These are phyloP conservation scores for Pangasius djambal DNA, from an alignment of 2,797 vertebrate species.

Conservation along the genomic window DNA sequence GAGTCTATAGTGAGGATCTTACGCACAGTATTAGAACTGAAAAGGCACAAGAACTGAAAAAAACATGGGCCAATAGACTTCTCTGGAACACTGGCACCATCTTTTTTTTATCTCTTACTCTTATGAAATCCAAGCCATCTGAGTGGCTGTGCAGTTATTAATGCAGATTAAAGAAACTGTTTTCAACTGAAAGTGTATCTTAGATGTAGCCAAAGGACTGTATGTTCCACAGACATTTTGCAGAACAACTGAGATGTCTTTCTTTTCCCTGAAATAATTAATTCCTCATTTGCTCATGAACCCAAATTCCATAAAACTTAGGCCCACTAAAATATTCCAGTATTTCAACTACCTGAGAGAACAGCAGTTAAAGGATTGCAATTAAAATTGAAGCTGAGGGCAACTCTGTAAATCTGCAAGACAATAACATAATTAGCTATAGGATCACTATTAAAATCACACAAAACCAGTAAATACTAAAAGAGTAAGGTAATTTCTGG, in stretches of 20 bases:
- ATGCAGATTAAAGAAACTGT: background rate
- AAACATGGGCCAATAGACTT: background rate
- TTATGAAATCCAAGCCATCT: background rate
- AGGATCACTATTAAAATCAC: slow-evolving; percentile 21
- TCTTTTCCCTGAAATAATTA: background rate
- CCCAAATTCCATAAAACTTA: slow-evolving; percentile 32
- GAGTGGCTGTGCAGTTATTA: background rate
- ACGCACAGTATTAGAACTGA: background rate
- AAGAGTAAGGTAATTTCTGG: background rate
- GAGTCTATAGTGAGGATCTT: background rate
- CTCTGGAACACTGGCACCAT: background rate
- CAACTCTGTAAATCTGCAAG: slow-evolving; percentile 19
- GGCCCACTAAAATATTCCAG: slow-evolving; percentile 25
- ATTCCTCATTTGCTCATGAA: slow-evolving; percentile 25
- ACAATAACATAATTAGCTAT: slow-evolving; percentile 20
- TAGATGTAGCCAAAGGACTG: slow-evolving; percentile 8
- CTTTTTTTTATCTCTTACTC: background rate
- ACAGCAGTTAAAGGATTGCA: slow-evolving; percentile 41
- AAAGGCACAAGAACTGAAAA: background rate
- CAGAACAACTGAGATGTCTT: background rate
- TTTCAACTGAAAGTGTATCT: background rate
- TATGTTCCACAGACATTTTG: slow-evolving; percentile 11
- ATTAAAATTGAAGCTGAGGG: slow-evolving; percentile 28
- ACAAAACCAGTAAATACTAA: slow-evolving; percentile 7
- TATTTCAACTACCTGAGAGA: slow-evolving; percentile 29